Evolutionary conservation across 2,113 vertebrate species (phyloP).

Genomic region (Epinephelus lanceolatus): DNA sequence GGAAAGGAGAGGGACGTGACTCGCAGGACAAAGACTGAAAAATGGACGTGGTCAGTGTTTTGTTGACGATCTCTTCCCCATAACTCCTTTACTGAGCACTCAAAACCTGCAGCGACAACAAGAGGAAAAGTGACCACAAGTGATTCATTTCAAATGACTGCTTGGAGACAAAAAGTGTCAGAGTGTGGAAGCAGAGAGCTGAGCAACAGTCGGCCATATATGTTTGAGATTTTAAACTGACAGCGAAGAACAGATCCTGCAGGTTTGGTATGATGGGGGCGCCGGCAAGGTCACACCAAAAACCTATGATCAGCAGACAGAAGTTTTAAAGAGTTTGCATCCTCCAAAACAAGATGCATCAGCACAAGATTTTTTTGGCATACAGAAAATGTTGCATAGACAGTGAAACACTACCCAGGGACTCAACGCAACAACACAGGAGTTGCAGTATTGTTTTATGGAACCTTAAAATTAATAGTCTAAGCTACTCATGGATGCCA

Average conservation of each 20-base stretch:
- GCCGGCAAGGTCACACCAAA: not conserved
- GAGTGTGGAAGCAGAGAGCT: slow-evolving; percentile 1
- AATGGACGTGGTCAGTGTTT: not conserved
- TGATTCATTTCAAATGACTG: slow-evolving; percentile 29
- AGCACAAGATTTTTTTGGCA: not conserved
- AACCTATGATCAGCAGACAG: not conserved
- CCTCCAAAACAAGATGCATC: not conserved
- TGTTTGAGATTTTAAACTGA: slow-evolving; percentile 8
- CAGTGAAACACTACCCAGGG: not conserved
- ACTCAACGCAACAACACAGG: not conserved
- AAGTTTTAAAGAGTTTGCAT: not conserved
- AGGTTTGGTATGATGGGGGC: not conserved
- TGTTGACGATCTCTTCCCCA: not conserved
- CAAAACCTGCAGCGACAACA: slow-evolving; percentile 1
- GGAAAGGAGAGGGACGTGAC: not conserved
- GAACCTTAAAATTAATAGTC: not conserved
- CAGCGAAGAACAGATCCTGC: not conserved
- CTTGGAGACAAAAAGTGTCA: not conserved
- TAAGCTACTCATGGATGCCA: not conserved
- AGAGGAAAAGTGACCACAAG: slow-evolving; percentile 26
- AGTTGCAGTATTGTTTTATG: slow-evolving; percentile 2
- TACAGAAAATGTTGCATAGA: not conserved
- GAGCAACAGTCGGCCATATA: not conserved
- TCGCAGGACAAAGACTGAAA: not conserved
- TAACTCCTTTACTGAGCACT: not conserved